Evolutionary conservation across 2,888 invertebrate species (phyloP).

Genomic region (Ochropleura plecta): DNA sequence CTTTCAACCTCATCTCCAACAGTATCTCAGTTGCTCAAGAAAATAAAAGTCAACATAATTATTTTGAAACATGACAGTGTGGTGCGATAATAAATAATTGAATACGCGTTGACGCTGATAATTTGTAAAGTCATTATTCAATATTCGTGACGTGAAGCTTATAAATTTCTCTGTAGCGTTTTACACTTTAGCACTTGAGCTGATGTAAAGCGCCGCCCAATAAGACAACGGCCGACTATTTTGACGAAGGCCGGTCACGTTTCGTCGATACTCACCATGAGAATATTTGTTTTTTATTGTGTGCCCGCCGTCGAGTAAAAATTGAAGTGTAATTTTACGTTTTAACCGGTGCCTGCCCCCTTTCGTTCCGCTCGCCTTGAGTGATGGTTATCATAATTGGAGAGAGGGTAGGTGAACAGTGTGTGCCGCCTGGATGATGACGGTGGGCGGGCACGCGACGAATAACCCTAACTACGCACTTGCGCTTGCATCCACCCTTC

Average conservation of each 20-base stretch:
- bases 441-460: constrained; percentile 84
- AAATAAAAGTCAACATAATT: constrained; percentile 63
- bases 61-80: constrained; percentile 69
- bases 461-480: constrained; percentile 71
- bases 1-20: constrained; percentile 43
- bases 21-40: constrained; percentile 55
- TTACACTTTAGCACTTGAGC: constrained; percentile 90
- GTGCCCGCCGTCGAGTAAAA: constrained; percentile 88
- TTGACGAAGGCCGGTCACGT: constrained; percentile 91
- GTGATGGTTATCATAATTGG: constrained; percentile 91
- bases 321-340: constrained; percentile 90
- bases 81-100: constrained; percentile 74
- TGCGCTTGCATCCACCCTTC: constrained; percentile 51
- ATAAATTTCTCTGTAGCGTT: constrained; percentile 88
- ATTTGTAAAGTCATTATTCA: constrained; percentile 88
- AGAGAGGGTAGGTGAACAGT: constrained; percentile 87
- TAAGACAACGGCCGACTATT: constrained; percentile 89
- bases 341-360: constrained; percentile 90
- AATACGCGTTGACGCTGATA: constrained; percentile 79
- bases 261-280: constrained; percentile 90
- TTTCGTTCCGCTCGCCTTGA: constrained; percentile 91
- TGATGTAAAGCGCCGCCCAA: constrained; percentile 87
- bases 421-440: constrained; percentile 80
- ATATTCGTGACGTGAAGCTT: constrained; percentile 88
- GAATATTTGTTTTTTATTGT: constrained; percentile 91